A percentile compares a stretch with the other conserved stretches of the same genome.
These are phyloP conservation scores for Drosophila percnosoma DNA, from an alignment of 2,888 invertebrate species.

Conservation along the genomic window DNA sequence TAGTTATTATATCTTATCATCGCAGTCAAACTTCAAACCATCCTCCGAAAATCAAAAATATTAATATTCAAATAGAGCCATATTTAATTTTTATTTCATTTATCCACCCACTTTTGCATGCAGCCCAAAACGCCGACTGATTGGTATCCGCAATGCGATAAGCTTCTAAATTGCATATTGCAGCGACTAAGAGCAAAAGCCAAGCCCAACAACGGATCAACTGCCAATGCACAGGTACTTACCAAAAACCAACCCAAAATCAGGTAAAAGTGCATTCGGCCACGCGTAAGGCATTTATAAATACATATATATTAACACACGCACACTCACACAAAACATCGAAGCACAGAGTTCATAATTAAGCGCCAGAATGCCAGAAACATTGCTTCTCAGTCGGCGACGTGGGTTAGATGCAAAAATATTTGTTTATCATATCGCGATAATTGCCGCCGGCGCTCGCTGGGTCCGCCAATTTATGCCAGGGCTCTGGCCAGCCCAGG, in stretches of 20 bases:
- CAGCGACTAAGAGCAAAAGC: conserved; percentile 57
- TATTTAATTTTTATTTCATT: conserved; percentile 72
- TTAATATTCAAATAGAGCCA: conserved; percentile 74
- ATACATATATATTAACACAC: conserved; percentile 45
- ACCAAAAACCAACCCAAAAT: conserved; percentile 22
- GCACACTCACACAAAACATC: conserved; percentile 10
- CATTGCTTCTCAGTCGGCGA: conserved; percentile 51
- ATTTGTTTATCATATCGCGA: conserved; percentile 80
- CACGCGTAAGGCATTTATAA: conserved; percentile 62
- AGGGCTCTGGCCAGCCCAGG: conserved; percentile 27
- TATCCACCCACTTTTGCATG: conserved; percentile 69
- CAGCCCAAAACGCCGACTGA: conserved; percentile 61
- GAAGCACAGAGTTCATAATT: conserved; percentile 72
- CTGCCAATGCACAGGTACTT: conserved; percentile 38
- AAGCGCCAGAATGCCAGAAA: conserved; percentile 75
- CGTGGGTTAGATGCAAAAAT: conserved; percentile 78
- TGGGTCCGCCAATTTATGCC: conserved; percentile 59
- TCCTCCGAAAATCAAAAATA: conserved; percentile 17
- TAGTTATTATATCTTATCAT: not conserved
- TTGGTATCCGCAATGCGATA: conserved; percentile 70
- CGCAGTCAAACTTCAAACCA: conserved; percentile 4
- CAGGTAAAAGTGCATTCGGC: conserved; percentile 66
- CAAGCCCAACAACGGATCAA: conserved; percentile 64
- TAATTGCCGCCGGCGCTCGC: conserved; percentile 74
- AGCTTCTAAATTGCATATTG: conserved; percentile 77